Evolutionary conservation across 2,888 invertebrate species (phyloP).

Genomic region (Herminia tarsipennalis): DNA sequence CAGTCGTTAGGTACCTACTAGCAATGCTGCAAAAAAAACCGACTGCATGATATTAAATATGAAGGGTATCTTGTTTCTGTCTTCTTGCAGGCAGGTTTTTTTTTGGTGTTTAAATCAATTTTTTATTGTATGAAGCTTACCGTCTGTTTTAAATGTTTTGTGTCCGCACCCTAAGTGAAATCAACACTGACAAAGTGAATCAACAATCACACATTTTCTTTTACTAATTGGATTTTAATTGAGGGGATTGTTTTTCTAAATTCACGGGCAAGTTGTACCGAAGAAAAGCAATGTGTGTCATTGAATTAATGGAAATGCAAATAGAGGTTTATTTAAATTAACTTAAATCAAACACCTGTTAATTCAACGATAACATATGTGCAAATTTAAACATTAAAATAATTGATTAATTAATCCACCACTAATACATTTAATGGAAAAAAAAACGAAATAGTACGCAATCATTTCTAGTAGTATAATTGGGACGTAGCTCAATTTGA

Average conservation of each 20-base stretch:
- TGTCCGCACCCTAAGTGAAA: too few relatives aligned
- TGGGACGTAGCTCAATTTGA: conserved; percentile 62
- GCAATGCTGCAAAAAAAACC: too few relatives aligned
- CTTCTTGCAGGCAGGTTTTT: too few relatives aligned
- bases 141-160: too few relatives aligned
- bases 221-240: conserved; percentile 17
- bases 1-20: too few relatives aligned
- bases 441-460: conserved; percentile 45
- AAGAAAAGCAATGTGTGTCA: conserved; percentile 22
- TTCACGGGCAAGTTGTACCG: conserved; percentile 17
- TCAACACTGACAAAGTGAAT: too few relatives aligned
- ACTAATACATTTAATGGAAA: conserved; percentile 27
- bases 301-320: conserved; percentile 34
- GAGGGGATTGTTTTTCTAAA: conserved; percentile 10
- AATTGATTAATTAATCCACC: conserved; percentile 16
- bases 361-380: conserved; percentile 23
- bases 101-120: too few relatives aligned
- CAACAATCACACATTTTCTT: neutral
- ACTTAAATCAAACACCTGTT: conserved; percentile 35
- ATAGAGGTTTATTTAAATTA: conserved; percentile 28
- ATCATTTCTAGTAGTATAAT: conserved; percentile 61
- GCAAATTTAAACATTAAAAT: conserved; percentile 27
- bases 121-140: too few relatives aligned
- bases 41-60: too few relatives aligned
- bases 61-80: too few relatives aligned